Percentiles rank a stretch among this genome's conserved stretches.
phyloP scores from a whole-genome alignment of 2,888 invertebrate genomes.

The Allolobophora icterica region DNA sequence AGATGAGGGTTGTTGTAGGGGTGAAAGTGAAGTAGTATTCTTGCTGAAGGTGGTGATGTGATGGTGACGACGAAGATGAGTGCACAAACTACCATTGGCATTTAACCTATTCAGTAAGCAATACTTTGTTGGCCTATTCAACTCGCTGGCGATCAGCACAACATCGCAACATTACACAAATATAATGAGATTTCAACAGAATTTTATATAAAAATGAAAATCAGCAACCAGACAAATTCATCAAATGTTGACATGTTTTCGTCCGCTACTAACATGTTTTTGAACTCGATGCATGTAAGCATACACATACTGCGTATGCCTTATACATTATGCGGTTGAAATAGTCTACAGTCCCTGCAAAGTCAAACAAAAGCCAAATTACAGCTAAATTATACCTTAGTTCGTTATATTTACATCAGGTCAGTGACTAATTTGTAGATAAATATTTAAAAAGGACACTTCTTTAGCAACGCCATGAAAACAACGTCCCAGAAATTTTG shows the following conservation, averaged over 20 bases:
- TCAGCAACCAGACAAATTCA: background rate
- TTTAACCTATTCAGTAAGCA: background rate
- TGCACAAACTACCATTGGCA: background rate
- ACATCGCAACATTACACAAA: background rate
- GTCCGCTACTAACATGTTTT: background rate
- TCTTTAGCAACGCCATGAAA: background rate
- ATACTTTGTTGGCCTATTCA: background rate
- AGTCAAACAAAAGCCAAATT: background rate
- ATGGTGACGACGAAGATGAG: background rate
- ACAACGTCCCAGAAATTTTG: background rate
- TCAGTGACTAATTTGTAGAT: background rate
- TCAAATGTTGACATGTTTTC: background rate
- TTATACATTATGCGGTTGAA: background rate
- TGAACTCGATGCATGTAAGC: background rate
- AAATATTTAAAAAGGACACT: background rate
- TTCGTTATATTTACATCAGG: background rate
- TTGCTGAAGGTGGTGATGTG: too few species aligned
- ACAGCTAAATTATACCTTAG: background rate
- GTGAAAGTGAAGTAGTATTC: too few species aligned
- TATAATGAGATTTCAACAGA: background rate
- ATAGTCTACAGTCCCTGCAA: background rate
- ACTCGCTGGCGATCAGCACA: background rate
- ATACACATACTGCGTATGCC: too few species aligned
- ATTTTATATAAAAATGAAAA: background rate
- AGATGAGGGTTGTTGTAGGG: too few species aligned